phyloP scores from a whole-genome alignment of 2,797 vertebrate genomes.

The Dromococcyx pavoninus region DNA sequence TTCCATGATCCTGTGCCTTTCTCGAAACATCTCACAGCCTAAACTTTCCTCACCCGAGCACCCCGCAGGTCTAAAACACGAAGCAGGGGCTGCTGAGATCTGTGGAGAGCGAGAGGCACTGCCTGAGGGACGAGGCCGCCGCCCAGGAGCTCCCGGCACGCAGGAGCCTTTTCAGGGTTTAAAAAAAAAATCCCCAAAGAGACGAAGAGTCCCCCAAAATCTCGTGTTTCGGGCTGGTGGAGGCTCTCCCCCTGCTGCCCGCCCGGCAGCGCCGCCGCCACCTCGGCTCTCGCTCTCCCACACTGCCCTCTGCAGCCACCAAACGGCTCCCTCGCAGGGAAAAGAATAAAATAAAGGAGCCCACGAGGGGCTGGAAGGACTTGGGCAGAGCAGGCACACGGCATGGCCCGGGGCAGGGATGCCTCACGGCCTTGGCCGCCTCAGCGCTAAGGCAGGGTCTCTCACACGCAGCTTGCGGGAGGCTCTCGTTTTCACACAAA shows the following conservation, averaged over 20 bases:
- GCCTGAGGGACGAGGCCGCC: neutral
- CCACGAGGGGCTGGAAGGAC: neutral
- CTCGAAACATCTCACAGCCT: too few relatives aligned
- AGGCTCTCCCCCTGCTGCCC: neutral
- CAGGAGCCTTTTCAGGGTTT: neutral
- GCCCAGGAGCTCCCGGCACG: too few relatives aligned
- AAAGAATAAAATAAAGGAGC: too few relatives aligned
- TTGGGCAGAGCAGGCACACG: neutral
- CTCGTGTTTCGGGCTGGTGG: accelerated
- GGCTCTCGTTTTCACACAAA: neutral
- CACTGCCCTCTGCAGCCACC: constrained; percentile 50
- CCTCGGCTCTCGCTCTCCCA: neutral
- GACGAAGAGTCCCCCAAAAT: too few relatives aligned
- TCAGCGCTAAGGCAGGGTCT: accelerated
- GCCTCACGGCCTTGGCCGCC: neutral
- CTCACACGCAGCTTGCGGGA: accelerated
- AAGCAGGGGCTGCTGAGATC: too few relatives aligned
- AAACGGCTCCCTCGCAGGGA: too few relatives aligned
- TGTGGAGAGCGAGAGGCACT: neutral
- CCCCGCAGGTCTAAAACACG: neutral
- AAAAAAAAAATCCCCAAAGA: too few relatives aligned
- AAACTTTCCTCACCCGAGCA: too few relatives aligned
- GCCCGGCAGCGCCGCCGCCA: neutral
- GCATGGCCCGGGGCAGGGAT: accelerated
- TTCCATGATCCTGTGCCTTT: too few relatives aligned